Base-by-base conservation (phyloP, 2,113 vertebrate genomes). In the Cryptomyrus ogoouensis region DNA sequence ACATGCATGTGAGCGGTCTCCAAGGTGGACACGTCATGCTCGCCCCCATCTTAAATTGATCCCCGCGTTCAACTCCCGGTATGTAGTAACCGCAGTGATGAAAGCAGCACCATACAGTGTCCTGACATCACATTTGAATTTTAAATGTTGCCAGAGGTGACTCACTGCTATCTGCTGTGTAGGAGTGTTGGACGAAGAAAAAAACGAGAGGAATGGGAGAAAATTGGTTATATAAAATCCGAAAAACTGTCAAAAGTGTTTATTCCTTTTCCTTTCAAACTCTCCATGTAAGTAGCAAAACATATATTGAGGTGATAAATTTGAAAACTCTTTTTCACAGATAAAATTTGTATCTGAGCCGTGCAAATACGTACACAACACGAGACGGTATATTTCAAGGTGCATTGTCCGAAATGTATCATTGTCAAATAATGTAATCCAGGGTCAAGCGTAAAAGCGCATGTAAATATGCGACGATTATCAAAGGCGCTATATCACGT, bases 81-180 rank as follows among this genome's bases (percentile, higher is more conserved):
- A 50, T 31, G 9, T n/a, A 52, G 70, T 52, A 53, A 42, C 27
- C 24, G 47, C 35, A 84, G 9, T 21, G n/a, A n/a, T 42, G 50
- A 46, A 42, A 3, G 13, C 19, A 10, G 46, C 47, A 21, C 66
- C 74, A 53, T 88, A 24, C 83, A 66, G 21, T 53, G 39, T 42
- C 53, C 84, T 44, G 83, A 87, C 74, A 85, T 89, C 90, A 66
- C 89, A 56, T 84, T 85, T 83, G 77, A 89, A 89, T 84, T 89
- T 58, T 85, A 89, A 84, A 89, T 83, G 15, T 17, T 8, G 31
- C 53, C 80, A 58, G 80, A 89, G 80, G 80, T 89, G 89, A 89
- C 80, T 89, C 89, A 89, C 35, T 84, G 88, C 19, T 89, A 53
- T 89, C 66, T 89, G 52, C 50, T 85, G 80, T 84, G 87, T 42